Evolutionary conservation across 2,113 vertebrate genomes (phyloP), one percentile per base, ranked within the genome.

Genomic region (Macquaria ambigua): DNA sequence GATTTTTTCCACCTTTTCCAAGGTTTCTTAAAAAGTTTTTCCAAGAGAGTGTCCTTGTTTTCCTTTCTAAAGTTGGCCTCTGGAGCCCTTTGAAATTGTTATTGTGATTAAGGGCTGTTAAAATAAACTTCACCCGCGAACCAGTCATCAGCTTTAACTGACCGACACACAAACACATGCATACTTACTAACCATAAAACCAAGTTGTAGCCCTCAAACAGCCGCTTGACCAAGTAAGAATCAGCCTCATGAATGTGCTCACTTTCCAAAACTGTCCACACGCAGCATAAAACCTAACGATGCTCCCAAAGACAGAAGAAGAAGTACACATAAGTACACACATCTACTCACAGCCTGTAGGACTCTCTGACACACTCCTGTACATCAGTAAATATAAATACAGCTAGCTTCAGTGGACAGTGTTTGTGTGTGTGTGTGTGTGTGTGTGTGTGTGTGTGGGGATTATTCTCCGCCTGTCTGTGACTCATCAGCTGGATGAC

Each of bases 401-500:
- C 53, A 41, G 39, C 28, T 41, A 31, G 52, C 69, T 68, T 67
- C 25, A 43, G 67, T 56, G 68, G 68, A 67, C 76, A 31, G 50
- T 66, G 66, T 52, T 53, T 59, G 58, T 48, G 34, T 50, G 14
- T 63, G 50, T 58, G 70, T n/a, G n/a, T n/a, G n/a, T n/a, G 15
- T 77, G 46, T 62, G 43, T 64, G 66, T 52, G 58, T 59, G 58
- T 48, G 34, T 50, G 14, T 63, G 50, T 58, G 70, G 5, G 48
- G 59, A 63, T 72, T 66, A 70, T 81, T 74, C 61, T 55, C n/a
- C 6, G 52, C 72, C 72, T 67, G 79, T 72, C 64, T 79, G 67
- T 92, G 92, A 91, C 87, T 93, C 84, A 87, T 93, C 76, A 74
- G 86, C 85, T 86, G 87, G 86, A 64, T 31, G 87, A 88, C 79